Evolutionary conservation across 1,140 invertebrate genomes (phyloP), one percentile per base, ranked within the genome.

Genomic region (Periplaneta americana): DNA sequence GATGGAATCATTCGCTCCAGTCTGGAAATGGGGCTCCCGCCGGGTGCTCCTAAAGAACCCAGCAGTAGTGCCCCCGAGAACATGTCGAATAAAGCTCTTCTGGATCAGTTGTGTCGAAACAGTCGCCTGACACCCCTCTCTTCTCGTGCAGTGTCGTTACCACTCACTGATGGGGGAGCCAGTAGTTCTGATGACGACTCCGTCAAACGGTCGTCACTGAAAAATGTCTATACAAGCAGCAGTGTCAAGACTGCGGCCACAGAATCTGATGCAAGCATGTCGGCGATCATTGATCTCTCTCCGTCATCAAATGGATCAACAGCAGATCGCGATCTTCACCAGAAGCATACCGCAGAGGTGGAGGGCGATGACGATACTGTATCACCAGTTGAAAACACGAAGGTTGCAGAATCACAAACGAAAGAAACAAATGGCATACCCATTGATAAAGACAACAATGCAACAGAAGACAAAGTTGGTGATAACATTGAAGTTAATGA

Each of bases 1-100:
- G 95, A 96, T 85, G 95, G 94, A 78, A 94, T 96, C 81, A 96
- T 96, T 84, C 90, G 95, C 82, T 95, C 94, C 83, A 94, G 92
- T 84, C 88, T 95, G 33, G 94, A 95, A 85, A 92, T 91, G 79
- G 91, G 89, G 31, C 91, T 91, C 80, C 86, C 87, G 15, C 84
- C 88, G 34, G 88, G 88, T 75, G 86, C 87, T 78, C 81, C 82
- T 10, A 84, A 84, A 48, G 85, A 88, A 13, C 87, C 87, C 17
- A 80, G 86, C 87, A 75, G 33, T 80, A 86, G 31, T 66, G 84
- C 81, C 34, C 88, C 88, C 5, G 89, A 90, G 81, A 87, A 89
- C 79, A 88, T 91, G 87, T 91, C 91, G 57, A 83, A 83, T 34
- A 81, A 81, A 57, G 91, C 93, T 18, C 86, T 95, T 82, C 89